phyloP scores from a whole-genome alignment of 1,140 invertebrate species.

The Teleogryllus occipitalis region DNA sequence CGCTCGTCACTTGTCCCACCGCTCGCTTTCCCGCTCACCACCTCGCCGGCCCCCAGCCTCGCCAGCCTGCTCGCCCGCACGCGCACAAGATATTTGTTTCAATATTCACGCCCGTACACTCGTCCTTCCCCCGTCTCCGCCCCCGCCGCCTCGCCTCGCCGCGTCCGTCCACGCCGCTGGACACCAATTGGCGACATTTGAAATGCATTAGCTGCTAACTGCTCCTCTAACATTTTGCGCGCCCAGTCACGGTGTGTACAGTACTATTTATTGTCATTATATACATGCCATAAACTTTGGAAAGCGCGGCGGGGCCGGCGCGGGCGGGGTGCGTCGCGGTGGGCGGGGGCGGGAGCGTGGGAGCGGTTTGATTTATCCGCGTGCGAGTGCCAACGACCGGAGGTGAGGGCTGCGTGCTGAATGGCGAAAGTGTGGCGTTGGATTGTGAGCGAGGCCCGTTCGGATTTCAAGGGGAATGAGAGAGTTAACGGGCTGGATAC shows the following conservation, averaged over 20 bases:
- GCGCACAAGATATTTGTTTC: no score
- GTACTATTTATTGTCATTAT: conserved; percentile 6
- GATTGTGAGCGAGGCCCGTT: no score
- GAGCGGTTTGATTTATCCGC: not conserved
- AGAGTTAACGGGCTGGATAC: no score
- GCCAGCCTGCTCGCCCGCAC: no score
- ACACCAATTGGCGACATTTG: not conserved
- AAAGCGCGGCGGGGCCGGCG: not conserved
- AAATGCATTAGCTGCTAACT: conserved; percentile 4
- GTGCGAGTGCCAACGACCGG: not conserved
- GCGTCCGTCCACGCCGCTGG: not conserved
- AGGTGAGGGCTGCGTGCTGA: not conserved
- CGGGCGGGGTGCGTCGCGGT: not conserved
- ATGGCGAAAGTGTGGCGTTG: no score
- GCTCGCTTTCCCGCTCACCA: no score
- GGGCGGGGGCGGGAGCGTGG: no score
- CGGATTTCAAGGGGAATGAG: no score
- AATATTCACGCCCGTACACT: not conserved
- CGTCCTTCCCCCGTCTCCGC: not conserved
- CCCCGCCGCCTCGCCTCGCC: no score
- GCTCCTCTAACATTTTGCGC: not conserved
- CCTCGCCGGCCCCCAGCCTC: no score
- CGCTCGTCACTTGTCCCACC: no score
- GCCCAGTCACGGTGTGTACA: not conserved
- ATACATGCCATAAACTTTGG: not conserved